Evolutionary conservation across 2,888 invertebrate species (phyloP), one percentile per base, ranked within the genome.

Genomic region (Agrotis exclamationis): DNA sequence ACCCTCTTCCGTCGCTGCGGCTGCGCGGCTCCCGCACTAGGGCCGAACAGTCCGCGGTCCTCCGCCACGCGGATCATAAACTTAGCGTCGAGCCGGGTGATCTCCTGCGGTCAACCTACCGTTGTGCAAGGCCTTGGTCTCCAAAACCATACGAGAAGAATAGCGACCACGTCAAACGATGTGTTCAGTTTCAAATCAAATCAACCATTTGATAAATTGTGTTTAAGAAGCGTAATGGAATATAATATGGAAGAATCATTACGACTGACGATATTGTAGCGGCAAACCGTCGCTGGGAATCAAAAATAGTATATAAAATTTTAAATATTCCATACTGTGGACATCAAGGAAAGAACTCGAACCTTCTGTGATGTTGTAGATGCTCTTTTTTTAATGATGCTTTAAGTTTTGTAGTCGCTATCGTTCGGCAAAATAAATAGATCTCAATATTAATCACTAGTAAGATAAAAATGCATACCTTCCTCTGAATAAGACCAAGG

Each of bases 21-120:
- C 45, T 93, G 92, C 78, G 95, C 92, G 58, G 93, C 91, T 16
- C 93, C 91, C 62, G 94, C 92, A 47, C 82, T 79, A 9, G 80
- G 96, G 3, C 97, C 98, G 90, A 98, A 98, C 78, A 98, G 92
- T 0, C 98, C 98, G 73, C 98, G 96, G 53, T 97, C 97, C 92
- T 98, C 98, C 3, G 98, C 98, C 94, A 98, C 98, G 85, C 97
- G 97, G 83, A 98, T 98, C 97, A 98, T 98, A 90, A 97, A 98
- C 91, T 98, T 97, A 7, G 98, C 98, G 91, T 98, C 98, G 86
- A 98, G 96, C 54, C 97, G 97, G 66, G 97, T 98, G 85, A 98
- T 96, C 94, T 97, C 97, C 97, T 97, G 91, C 79, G 84, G 84
- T 85, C 89, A 87, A 80, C 88, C 90, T 91, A 56, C 56, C 85